Evolutionary conservation across 2,888 invertebrate species (phyloP), one percentile per base, ranked within the genome.

Genomic region (Calameuta filiformis): DNA sequence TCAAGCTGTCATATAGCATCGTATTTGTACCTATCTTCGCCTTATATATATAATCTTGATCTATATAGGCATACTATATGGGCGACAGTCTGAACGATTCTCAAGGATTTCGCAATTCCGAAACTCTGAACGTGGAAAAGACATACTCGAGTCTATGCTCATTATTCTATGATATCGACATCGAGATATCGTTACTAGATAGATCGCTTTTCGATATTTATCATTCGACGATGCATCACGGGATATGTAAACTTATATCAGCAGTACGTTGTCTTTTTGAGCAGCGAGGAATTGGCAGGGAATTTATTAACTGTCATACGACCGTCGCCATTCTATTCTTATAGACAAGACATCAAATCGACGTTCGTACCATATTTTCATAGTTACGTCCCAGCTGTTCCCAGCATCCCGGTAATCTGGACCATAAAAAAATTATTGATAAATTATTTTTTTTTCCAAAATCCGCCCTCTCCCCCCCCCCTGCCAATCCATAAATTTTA

Each of bases 1-100:
- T 88, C 88, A 88, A 87, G 84, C 87, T 88, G 88, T 88, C 88
- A 85, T 87, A 87, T 87, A 85, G 81, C 86, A 82, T 81, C 84
- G 86, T 86, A 88, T 88, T 88, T 87, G 86, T 86, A 87, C 84
- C 83, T 87, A 85, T 86, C 86, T 84, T 83, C 23, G 79, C 85
- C 85, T 85, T 56, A 6, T 56, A 23, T 40, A 40, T 40, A 40
- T 40, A 40, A 40, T 23, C 15, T 6, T 23, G 23, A 9, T 23
- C 9, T 56, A 23, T 56, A 56, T 9, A 23, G 15, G 9, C 9
- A 56, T 56, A 56, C 9, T 56, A 56, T 23, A 9, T 1, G 23
- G 56, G 15, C 23, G 15, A 56, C 23, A 15, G 56, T 23, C 56
- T 3, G 23, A 23, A 56, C 56, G 23, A 23, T 23, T 56, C 23